phyloP scores from a whole-genome alignment of 2,888 invertebrate species.

The Lampropteryx suffumata region DNA sequence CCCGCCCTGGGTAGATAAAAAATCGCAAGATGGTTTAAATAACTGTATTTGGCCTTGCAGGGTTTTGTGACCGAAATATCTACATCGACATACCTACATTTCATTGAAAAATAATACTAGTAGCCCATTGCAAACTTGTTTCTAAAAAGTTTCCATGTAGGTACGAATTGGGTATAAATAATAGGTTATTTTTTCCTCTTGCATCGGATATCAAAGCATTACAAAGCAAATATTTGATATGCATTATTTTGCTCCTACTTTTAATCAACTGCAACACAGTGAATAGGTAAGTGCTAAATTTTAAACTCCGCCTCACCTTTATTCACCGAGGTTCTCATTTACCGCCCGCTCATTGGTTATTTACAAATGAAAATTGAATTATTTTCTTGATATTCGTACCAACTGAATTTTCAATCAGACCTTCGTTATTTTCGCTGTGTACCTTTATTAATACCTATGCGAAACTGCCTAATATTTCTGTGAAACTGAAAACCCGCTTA shows the following conservation, averaged over 20 bases:
- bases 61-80: too few relatives aligned
- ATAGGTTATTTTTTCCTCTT: not conserved
- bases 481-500: conserved; percentile 13
- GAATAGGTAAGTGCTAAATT: conserved; percentile 42
- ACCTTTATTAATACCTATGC: conserved; percentile 15
- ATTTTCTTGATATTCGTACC: conserved; percentile 52
- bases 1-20: too few relatives aligned
- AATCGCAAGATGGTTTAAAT: too few relatives aligned
- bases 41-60: too few relatives aligned
- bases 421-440: conserved; percentile 10
- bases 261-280: conserved; percentile 29
- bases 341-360: conserved; percentile 56
- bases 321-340: conserved; percentile 50
- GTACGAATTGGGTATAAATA: not conserved
- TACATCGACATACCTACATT: too few relatives aligned
- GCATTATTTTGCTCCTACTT: conserved; percentile 12
- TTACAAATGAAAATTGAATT: conserved; percentile 54
- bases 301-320: conserved; percentile 41
- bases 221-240: conserved; percentile 5
- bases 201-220: conserved; percentile 16
- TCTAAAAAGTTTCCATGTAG: not conserved
- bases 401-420: conserved; percentile 18
- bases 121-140: too few relatives aligned
- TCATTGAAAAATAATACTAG: too few relatives aligned
- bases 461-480: conserved; percentile 23